Evolutionary conservation across 2,113 vertebrate species (phyloP).

Genomic region (Nettapus auritus): DNA sequence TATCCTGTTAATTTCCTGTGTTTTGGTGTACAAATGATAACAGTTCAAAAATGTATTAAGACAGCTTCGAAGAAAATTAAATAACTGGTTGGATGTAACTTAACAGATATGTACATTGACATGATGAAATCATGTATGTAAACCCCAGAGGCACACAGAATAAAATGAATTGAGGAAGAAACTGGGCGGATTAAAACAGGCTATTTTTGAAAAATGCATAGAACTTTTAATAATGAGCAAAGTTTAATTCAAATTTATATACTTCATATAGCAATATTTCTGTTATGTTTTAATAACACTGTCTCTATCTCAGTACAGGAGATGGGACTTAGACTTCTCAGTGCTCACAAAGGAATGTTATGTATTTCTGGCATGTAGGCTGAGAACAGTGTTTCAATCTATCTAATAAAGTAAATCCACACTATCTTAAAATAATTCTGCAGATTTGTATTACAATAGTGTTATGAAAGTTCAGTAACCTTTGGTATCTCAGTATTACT

Average conservation of each 20-base stretch:
- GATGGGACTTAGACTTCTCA: neutral
- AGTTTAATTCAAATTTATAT: neutral
- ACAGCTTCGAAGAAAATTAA: neutral
- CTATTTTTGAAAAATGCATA: neutral
- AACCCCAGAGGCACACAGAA: neutral
- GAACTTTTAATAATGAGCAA: neutral
- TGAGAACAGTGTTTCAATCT: neutral
- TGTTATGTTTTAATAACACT: neutral
- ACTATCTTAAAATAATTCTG: neutral
- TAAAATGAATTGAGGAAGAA: neutral
- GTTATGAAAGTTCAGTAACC: neutral
- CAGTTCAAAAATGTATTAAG: neutral
- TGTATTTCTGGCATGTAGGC: neutral
- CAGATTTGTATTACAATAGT: neutral
- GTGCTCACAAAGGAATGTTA: neutral
- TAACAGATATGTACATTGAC: neutral
- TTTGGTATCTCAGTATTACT: neutral
- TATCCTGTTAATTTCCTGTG: neutral
- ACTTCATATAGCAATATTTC: neutral
- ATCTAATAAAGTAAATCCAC: neutral
- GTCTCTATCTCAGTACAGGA: neutral
- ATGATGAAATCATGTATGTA: neutral
- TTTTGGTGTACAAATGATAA: neutral
- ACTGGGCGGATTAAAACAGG: neutral
- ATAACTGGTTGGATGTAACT: neutral